These are phyloP conservation scores for Pangasius larnaudii DNA, from an alignment of 2,797 vertebrate genomes.

Conservation along the genomic window DNA sequence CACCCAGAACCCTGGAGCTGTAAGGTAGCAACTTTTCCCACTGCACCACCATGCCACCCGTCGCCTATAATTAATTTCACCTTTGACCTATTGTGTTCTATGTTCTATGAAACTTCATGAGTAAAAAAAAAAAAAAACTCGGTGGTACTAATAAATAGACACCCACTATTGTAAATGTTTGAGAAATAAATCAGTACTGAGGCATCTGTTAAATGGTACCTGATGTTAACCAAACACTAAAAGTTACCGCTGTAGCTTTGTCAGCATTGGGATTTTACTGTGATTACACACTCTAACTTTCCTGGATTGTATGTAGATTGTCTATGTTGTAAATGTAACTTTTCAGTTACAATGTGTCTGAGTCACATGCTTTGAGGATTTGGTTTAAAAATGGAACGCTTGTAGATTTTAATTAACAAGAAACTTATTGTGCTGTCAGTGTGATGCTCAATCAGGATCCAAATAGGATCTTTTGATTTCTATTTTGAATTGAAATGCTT, in stretches of 20 bases:
- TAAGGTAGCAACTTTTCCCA: neutral
- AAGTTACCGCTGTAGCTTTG: neutral
- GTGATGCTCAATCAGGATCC: neutral
- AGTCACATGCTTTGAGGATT: neutral
- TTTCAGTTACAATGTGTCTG: neutral
- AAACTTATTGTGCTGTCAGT: neutral
- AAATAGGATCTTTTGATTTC: neutral
- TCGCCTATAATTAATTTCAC: neutral
- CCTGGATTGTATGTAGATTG: neutral
- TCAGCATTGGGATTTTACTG: neutral
- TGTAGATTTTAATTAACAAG: neutral
- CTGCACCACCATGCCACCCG: neutral
- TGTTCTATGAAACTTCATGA: neutral
- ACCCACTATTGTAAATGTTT: neutral
- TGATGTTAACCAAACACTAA: neutral
- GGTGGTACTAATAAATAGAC: neutral
- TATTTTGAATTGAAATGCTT: neutral
- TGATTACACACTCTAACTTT: neutral
- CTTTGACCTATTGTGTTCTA: neutral
- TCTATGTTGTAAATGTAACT: neutral
- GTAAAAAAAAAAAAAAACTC: neutral
- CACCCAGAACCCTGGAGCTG: neutral
- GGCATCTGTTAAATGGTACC: neutral
- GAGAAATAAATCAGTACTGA: neutral
- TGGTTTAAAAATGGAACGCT: neutral